These are phyloP conservation scores for Poecilia gillii DNA, from an alignment of 2,797 vertebrate genomes.

Conservation along the genomic window DNA sequence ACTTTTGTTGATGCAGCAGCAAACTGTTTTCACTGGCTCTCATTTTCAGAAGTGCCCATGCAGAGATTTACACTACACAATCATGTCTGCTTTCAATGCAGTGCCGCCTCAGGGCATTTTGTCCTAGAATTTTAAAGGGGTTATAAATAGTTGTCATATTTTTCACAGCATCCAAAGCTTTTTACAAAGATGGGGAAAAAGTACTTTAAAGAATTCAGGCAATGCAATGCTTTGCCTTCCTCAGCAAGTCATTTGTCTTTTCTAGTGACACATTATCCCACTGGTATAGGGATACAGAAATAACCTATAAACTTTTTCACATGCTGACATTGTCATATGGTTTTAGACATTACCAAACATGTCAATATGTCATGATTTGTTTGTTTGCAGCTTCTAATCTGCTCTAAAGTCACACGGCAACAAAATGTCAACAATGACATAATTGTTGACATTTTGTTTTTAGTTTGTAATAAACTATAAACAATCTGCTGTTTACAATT, in stretches of 20 bases:
- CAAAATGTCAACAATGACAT: not conserved
- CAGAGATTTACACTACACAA: constrained; percentile 6
- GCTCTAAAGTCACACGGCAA: not conserved
- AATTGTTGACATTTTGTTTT: too few relatives aligned
- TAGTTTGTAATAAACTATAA: not conserved
- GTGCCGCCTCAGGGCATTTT: constrained; percentile 2
- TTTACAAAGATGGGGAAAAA: not conserved
- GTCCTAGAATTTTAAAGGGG: constrained; percentile 7
- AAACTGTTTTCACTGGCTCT: constrained; percentile 1
- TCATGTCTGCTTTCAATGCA: constrained; percentile 12
- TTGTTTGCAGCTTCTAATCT: not conserved
- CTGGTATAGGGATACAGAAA: not conserved
- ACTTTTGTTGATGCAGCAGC: constrained; percentile 9
- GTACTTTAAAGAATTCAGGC: constrained; percentile 4
- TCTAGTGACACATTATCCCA: not conserved
- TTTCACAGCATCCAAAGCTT: constrained; percentile 4
- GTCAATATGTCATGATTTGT: not conserved
- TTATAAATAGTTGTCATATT: constrained; percentile 10
- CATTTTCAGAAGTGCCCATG: constrained; percentile 7
- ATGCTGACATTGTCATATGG: not conserved
- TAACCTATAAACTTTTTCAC: not conserved
- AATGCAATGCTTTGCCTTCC: not conserved
- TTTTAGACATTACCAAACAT: not conserved
- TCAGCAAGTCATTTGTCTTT: constrained; percentile 3
- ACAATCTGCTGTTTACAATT: not conserved